phyloP scores from a whole-genome alignment of 2,113 vertebrate genomes.

The Guaruba guarouba region DNA sequence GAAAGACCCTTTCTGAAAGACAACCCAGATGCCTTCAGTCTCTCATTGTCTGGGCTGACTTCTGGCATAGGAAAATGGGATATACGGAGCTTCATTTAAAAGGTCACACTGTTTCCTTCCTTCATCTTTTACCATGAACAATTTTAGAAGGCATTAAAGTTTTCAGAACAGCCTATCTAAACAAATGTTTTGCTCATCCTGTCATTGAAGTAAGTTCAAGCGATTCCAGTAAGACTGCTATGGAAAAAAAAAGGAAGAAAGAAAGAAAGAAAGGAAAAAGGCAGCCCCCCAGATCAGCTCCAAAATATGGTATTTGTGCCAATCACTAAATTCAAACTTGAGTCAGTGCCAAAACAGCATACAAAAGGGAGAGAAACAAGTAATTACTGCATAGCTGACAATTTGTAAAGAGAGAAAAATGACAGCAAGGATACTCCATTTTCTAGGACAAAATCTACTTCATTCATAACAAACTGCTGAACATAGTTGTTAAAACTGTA shows the following conservation, averaged over 20 bases:
- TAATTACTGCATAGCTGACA: not conserved
- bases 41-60: conserved; percentile 2
- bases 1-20: not conserved
- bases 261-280: too few relatives aligned
- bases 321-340: not conserved
- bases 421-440: not conserved
- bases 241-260: not conserved
- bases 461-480: not conserved
- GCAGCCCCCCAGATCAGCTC: not conserved
- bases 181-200: conserved; percentile 41
- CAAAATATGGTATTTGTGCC: not conserved
- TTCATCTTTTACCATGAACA: conserved; percentile 22
- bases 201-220: conserved; percentile 21
- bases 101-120: conserved; percentile 55
- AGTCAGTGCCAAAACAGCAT: not conserved
- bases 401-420: not conserved
- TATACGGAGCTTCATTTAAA: conserved; percentile 8
- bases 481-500: not conserved
- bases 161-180: conserved; percentile 13
- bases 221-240: conserved; percentile 14
- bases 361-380: not conserved
- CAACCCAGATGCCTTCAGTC: not conserved
- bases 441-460: not conserved
- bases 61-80: conserved; percentile 12
- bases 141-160: conserved; percentile 44